These are phyloP conservation scores for Eptesicus fuscus DNA, from an alignment of 2,113 vertebrate genomes.

Conservation along the genomic window DNA sequence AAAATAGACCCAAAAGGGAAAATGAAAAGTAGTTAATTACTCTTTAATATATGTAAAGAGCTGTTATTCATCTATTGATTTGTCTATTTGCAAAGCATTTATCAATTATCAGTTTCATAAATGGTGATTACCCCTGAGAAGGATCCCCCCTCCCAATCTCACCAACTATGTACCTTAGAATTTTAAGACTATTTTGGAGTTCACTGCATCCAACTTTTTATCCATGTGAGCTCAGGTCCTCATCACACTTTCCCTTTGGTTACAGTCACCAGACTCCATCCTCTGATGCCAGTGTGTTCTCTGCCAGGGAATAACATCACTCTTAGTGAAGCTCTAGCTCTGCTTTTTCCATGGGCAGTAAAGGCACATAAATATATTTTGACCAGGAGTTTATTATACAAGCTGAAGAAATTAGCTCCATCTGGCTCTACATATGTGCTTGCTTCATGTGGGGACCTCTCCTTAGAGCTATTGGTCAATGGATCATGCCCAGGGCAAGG, in stretches of 20 bases:
- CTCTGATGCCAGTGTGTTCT: background rate
- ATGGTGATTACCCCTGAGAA: background rate
- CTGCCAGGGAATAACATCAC: background rate
- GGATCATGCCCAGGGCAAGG: background rate
- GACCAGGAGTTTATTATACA: background rate
- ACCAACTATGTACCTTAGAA: background rate
- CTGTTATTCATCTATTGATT: background rate
- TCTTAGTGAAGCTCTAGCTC: background rate
- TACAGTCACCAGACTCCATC: background rate
- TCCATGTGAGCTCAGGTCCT: background rate
- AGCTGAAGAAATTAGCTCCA: background rate
- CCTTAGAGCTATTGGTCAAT: background rate
- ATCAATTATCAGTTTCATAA: background rate
- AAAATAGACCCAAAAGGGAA: background rate
- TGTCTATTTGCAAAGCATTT: background rate
- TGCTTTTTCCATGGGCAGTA: background rate
- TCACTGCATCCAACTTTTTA: background rate
- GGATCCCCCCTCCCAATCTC: background rate
- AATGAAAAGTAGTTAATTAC: background rate
- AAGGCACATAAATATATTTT: background rate
- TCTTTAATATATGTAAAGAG: background rate
- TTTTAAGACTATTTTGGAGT: background rate
- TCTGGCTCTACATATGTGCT: background rate
- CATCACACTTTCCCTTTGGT: background rate
- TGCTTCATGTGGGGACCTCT: background rate